phyloP scores from a whole-genome alignment of 2,888 invertebrate species.

The Sarcophaga subvicina region DNA sequence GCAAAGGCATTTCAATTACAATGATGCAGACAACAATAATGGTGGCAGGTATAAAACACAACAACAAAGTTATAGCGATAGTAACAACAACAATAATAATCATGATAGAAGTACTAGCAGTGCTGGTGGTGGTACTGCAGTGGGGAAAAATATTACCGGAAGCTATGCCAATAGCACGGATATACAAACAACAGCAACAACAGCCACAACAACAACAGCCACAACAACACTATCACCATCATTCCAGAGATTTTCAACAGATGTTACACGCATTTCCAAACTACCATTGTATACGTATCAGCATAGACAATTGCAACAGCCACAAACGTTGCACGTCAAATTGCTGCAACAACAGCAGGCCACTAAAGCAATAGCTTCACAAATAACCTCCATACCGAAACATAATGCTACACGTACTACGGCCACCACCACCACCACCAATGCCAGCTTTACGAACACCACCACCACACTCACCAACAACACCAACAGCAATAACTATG shows the following conservation, averaged over 20 bases:
- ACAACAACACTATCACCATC: conserved; percentile 29
- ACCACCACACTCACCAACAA: conserved; percentile 41
- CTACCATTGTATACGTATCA: conserved; percentile 72
- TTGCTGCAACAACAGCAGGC: conserved; percentile 72
- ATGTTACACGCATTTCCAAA: conserved; percentile 72
- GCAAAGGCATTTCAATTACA: conserved; percentile 72
- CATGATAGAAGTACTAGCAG: background rate
- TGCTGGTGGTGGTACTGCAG: conserved; percentile 10
- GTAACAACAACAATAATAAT: conserved; percentile 37
- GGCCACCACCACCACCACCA: conserved; percentile 54
- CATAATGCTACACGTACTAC: conserved; percentile 56
- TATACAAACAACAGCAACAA: conserved; percentile 41
- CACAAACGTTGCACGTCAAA: conserved; percentile 72
- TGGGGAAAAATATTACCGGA: conserved; percentile 47
- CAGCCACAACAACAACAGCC: conserved; percentile 46
- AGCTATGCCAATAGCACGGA: conserved; percentile 50
- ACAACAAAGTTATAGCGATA: conserved; percentile 28
- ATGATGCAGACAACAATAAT: conserved; percentile 63
- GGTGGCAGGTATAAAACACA: conserved; percentile 25
- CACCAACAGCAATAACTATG: conserved; percentile 55
- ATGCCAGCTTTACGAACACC: conserved; percentile 53
- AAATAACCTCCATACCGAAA: conserved; percentile 62
- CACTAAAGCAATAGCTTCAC: conserved; percentile 70
- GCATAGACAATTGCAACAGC: conserved; percentile 72
- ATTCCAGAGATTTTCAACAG: conserved; percentile 70